These are phyloP conservation scores for Melanaphis sacchari DNA, from an alignment of 1,140 invertebrate genomes.

Conservation along the genomic window DNA sequence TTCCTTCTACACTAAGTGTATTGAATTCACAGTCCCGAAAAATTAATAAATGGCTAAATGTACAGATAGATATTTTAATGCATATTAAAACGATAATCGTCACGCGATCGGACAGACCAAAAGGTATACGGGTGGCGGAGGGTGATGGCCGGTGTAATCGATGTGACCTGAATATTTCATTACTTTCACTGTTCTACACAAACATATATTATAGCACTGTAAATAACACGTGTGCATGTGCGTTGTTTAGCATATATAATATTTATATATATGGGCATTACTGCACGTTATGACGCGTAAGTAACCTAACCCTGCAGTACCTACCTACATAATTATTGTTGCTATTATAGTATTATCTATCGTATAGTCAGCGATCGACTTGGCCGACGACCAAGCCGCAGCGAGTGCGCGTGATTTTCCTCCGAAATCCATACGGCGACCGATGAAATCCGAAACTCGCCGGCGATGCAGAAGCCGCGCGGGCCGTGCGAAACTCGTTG, in stretches of 20 bases:
- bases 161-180: constrained; percentile 48
- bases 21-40: neutral
- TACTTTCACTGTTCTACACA: constrained; percentile 39
- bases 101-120: neutral
- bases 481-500: neutral
- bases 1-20: neutral
- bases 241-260: neutral
- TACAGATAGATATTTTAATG: neutral
- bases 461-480: neutral
- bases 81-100: neutral
- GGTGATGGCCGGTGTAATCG: neutral
- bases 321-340: neutral
- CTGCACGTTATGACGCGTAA: neutral
- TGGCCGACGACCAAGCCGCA: neutral
- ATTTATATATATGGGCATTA: neutral
- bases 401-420: neutral
- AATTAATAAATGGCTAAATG: neutral
- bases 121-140: neutral
- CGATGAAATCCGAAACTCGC: constrained; percentile 13
- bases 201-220: neutral
- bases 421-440: neutral
- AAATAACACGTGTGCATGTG: neutral
- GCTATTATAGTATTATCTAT: neutral
- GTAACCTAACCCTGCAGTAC: neutral
- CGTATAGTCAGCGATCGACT: neutral